Evolutionary conservation across 2,113 vertebrate genomes (phyloP), one percentile per base, ranked within the genome.

Genomic region (Suncus etruscus): DNA sequence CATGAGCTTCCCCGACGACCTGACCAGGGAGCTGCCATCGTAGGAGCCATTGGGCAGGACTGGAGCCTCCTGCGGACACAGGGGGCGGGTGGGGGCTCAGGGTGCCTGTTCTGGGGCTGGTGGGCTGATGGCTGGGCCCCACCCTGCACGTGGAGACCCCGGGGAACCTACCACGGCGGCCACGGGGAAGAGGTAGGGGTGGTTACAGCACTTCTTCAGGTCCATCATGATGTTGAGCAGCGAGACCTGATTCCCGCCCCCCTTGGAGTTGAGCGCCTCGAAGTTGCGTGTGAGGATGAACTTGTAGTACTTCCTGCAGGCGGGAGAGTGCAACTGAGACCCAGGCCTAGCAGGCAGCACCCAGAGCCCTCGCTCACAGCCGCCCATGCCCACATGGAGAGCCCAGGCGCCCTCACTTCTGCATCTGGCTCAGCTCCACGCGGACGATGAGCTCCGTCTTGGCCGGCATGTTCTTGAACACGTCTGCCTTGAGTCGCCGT

Each of bases 221-320:
- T 99, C 99, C 99, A 99, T 99, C 99, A 99, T 99, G 96, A 99
- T 99, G 97, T 99, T 99, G 63, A 99, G 99, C 92, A 99, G 97
- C 0, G 99, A 99, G 86, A 99, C 99, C 96, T 99, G 99, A 97
- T 99, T 99, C 48, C 99, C 99, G 1, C 99, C 99, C 0, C 99
- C 99, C 97, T 99, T 99, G 0, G 99, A 99, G 96, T 99, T 99
- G 95, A 99, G 97, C 0, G 99, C 99, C 97, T 99, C 99, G 0
- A 99, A 99, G 95, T 99, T 99, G 61, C 98, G 98, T 0, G 99
- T 99, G 97, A 99, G 96, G 82, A 99, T 99, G 96, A 99, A 99
- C 94, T 99, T 99, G 98, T 99, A 99, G 96, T 99, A 99, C 92
- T 99, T 99, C 97, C 99, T 99, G 95, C 29, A 39, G n/a, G 11